phyloP scores from a whole-genome alignment of 1,140 invertebrate species.

The Lethocerus indicus region DNA sequence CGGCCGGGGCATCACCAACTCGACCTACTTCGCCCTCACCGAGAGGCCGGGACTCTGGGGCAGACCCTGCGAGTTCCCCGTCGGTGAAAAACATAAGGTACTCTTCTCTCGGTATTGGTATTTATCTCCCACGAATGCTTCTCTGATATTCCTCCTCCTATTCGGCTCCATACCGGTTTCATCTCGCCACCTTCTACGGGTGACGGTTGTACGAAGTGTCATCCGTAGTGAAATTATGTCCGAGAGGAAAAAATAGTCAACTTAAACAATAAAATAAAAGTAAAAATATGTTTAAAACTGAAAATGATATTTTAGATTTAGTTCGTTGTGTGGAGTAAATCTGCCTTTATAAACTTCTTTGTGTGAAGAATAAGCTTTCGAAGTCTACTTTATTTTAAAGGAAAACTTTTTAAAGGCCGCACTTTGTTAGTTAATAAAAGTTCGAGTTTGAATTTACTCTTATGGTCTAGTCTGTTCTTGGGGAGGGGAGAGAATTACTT shows the following conservation, averaged over 20 bases:
- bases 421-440: no score
- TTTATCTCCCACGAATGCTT: not conserved
- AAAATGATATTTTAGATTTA: not conserved
- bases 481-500: no score
- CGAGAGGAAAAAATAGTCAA: not conserved
- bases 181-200: not conserved
- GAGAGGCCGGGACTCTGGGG: conserved; percentile 30
- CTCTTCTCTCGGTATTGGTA: conserved; percentile 1
- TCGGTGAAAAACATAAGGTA: conserved; percentile 24
- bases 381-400: no score
- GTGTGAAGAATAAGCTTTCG: no score
- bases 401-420: no score
- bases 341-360: no score
- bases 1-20: conserved; percentile 42
- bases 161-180: not conserved
- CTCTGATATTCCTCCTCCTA: not conserved
- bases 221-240: not conserved
- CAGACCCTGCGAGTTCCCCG: conserved; percentile 27
- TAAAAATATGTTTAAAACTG: not conserved
- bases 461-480: no score
- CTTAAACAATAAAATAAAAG: not conserved
- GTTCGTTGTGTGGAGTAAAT: no score
- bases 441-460: no score
- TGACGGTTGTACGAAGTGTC: not conserved
- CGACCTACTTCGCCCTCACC: conserved; percentile 55